Evolutionary conservation across 2,113 vertebrate genomes (phyloP).

Genomic region (Macquaria australasica): DNA sequence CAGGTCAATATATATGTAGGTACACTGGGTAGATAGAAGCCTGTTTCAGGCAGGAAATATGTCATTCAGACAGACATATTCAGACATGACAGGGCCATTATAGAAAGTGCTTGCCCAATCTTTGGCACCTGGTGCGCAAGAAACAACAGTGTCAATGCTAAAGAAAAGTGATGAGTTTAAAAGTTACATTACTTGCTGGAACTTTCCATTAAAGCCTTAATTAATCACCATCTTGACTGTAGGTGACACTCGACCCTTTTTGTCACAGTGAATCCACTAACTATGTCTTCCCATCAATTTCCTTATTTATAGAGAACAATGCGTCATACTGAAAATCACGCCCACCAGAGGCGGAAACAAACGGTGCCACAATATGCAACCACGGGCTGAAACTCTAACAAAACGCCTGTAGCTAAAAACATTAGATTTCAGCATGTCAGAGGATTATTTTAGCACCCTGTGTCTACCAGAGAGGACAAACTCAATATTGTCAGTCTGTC

Average conservation of each 20-base stretch:
- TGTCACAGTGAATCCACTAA: neutral
- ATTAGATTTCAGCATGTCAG: too few relatives aligned
- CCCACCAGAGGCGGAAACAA: too few relatives aligned
- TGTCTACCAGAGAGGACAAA: too few relatives aligned
- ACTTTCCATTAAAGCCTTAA: neutral
- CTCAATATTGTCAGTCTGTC: too few relatives aligned
- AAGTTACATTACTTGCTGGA: neutral
- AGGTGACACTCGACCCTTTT: neutral
- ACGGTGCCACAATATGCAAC: too few relatives aligned
- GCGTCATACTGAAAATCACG: too few relatives aligned
- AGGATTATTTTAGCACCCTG: too few relatives aligned
- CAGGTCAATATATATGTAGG: conserved; percentile 18
- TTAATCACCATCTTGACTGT: neutral
- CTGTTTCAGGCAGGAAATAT: neutral
- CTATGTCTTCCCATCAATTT: neutral
- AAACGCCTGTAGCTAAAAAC: too few relatives aligned
- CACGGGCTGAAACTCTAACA: too few relatives aligned
- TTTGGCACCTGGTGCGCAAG: too few relatives aligned
- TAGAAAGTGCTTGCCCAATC: neutral
- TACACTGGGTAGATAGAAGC: neutral
- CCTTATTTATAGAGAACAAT: neutral
- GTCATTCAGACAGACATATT: neutral
- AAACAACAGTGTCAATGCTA: neutral
- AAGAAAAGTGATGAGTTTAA: neutral
- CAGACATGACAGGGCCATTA: neutral